A percentile compares a stretch with the other conserved stretches of the same genome.
Conservation (phyloP, 1,140 invertebrate genomes). For the Stenopsyche tienmushanensis region DNA sequence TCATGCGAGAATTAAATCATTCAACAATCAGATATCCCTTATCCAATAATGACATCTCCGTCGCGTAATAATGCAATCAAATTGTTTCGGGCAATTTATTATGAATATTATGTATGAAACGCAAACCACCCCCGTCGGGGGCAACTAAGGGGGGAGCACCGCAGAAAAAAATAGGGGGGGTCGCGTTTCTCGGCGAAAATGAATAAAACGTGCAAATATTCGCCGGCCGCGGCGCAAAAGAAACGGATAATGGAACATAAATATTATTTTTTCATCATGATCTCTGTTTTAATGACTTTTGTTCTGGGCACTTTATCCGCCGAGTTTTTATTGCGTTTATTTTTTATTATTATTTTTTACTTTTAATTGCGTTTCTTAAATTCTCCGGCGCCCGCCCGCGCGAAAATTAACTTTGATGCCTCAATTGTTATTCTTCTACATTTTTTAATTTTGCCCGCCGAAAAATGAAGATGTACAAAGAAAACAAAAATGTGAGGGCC, state of each 20-base stretch:
- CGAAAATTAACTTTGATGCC: slow-evolving; percentile 28
- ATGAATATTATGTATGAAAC: too few species aligned
- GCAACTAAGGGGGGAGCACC: too few species aligned
- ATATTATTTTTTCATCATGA: slow-evolving; percentile 37
- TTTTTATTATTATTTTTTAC: slow-evolving; percentile 10
- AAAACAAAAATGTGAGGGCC: too few species aligned
- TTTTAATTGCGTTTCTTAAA: slow-evolving; percentile 36
- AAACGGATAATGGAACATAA: slow-evolving; percentile 34
- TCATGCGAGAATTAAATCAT: too few species aligned
- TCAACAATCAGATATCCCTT: too few species aligned
- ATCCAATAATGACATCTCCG: too few species aligned
- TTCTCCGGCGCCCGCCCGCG: not conserved
- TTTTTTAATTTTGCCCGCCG: not conserved
- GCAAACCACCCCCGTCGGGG: too few species aligned
- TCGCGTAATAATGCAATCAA: too few species aligned
- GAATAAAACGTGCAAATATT: not conserved
- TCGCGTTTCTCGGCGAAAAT: too few species aligned
- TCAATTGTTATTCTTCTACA: slow-evolving; percentile 17
- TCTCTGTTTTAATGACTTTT: slow-evolving; percentile 36
- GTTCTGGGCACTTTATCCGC: slow-evolving; percentile 29
- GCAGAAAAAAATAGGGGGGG: too few species aligned
- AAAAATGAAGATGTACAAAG: not conserved
- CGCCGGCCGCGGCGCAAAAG: not conserved
- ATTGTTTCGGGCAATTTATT: too few species aligned
- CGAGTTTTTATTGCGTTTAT: slow-evolving; percentile 25